Base-by-base conservation (phyloP, 2,113 vertebrate species). In the Lontra canadensis region DNA sequence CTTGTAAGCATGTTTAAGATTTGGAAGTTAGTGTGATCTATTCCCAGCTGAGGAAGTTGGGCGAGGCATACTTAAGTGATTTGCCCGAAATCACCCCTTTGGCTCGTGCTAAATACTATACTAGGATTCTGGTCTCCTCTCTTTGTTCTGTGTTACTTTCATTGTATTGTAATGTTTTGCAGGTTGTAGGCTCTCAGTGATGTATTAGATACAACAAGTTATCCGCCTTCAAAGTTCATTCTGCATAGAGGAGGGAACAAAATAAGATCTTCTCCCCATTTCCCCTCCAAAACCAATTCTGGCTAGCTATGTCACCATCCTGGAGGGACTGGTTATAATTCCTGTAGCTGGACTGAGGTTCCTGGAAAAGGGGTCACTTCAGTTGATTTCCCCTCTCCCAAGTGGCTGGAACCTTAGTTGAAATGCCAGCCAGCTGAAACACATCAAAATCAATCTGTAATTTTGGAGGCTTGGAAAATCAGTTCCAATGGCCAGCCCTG, bases 391-490 rank as follows among this genome's bases (percentile, higher is more conserved):
- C 25, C 61, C 36, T 76, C 76, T 93, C 17, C 63, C 78, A 71
- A 31, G 79, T 94, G 82, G 44, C 55, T 88, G 67, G 76, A 96
- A 90, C 73, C 55, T 59, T 86, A n/a, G 42, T 29, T 92, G 88
- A 96, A 96, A 92, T 78, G 57, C 59, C 42, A 96, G 63, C 84
- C 76, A 29, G 84, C n/a, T 94, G 79, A 96, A 93, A 90, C 65
- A 7, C 20, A 17, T 12, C 96, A 95, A 93, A 95, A 98, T 86
- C 95, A 89, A 93, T 95, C 74, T 63, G 86, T 87, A 93, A 80
- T 91, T 96, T 80, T 47, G 65, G 82, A 96, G 83, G 69, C 93
- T 21, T 83, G n/a, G 95, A 63, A 97, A 97, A 96, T 49, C 61
- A 86, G 20, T 81, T 97, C 76, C 57, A 14, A 17, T 91, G 7